Conservation (phyloP, 1,140 invertebrate species). For the Procambarus virginalis region DNA sequence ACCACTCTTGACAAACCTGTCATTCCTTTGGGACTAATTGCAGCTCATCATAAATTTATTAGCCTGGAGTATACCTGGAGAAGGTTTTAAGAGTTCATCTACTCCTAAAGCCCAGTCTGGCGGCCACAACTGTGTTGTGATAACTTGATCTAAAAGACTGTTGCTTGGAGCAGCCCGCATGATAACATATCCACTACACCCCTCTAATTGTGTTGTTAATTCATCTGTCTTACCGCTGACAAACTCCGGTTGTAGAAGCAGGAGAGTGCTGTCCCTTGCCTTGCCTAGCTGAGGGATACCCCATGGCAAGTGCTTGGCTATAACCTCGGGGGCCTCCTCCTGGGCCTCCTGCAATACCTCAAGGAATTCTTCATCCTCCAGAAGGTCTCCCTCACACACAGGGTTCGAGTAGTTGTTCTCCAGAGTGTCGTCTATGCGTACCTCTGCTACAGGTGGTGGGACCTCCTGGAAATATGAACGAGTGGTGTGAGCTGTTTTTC, state of each 20-base stretch:
- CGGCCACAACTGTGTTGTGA: too few relatives aligned
- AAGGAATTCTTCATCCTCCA: constrained; percentile 1
- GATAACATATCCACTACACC: too few relatives aligned
- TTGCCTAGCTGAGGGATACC: constrained; percentile 31
- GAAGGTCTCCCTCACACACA: constrained; percentile 39
- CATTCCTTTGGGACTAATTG: too few relatives aligned
- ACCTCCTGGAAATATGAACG: neutral
- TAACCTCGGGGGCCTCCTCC: constrained; percentile 11
- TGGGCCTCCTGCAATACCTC: constrained; percentile 45
- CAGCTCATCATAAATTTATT: too few relatives aligned
- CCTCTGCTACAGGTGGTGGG: constrained; percentile 14
- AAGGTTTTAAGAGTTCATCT: too few relatives aligned
- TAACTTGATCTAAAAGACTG: too few relatives aligned
- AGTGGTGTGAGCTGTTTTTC: neutral
- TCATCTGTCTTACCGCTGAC: constrained; percentile 28
- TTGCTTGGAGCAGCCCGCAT: too few relatives aligned
- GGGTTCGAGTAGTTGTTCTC: neutral
- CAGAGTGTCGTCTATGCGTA: constrained; percentile 9
- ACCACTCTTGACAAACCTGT: too few relatives aligned
- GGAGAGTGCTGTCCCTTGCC: neutral
- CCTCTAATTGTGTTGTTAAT: too few relatives aligned
- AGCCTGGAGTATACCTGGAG: too few relatives aligned
- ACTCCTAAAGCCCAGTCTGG: too few relatives aligned
- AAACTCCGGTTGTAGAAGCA: constrained; percentile 38
- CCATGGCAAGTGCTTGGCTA: constrained; percentile 29